These are phyloP conservation scores for Lydus trimaculatus DNA, from an alignment of 2,888 invertebrate species.

Conservation along the genomic window DNA sequence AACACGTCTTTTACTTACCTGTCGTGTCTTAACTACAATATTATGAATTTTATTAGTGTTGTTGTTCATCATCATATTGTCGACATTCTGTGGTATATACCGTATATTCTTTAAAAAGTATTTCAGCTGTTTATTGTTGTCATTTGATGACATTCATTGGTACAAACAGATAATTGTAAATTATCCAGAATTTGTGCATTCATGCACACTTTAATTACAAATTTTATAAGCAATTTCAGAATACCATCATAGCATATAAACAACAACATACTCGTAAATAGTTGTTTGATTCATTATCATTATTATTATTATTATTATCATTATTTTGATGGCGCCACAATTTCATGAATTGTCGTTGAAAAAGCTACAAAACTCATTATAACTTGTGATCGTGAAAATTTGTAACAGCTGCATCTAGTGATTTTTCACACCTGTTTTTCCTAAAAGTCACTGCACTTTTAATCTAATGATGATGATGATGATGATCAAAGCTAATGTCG, in stretches of 20 bases:
- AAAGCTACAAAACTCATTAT: slow-evolving; percentile 25
- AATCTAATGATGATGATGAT: slow-evolving; percentile 13
- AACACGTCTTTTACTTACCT: slow-evolving; percentile 33
- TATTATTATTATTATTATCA: background rate
- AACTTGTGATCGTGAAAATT: slow-evolving; percentile 10
- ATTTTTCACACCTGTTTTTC: slow-evolving; percentile 50
- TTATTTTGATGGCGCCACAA: slow-evolving; percentile 13
- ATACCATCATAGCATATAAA: background rate
- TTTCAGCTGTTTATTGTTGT: background rate
- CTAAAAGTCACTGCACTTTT: slow-evolving; percentile 35
- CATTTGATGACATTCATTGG: background rate
- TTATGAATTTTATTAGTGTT: slow-evolving; percentile 18
- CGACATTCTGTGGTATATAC: background rate
- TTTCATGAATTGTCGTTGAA: slow-evolving; percentile 18
- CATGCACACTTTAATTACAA: background rate
- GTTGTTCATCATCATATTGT: slow-evolving; percentile 15
- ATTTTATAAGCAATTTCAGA: background rate
- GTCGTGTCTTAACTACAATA: slow-evolving; percentile 21
- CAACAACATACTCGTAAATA: background rate
- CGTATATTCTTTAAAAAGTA: background rate
- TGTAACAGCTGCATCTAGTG: slow-evolving; percentile 43
- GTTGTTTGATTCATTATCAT: background rate
- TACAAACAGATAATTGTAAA: background rate
- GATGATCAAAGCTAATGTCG: slow-evolving; percentile 29
- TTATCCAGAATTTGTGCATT: background rate